phyloP scores from a whole-genome alignment of 2,113 vertebrate genomes.

The Mobula hypostoma region DNA sequence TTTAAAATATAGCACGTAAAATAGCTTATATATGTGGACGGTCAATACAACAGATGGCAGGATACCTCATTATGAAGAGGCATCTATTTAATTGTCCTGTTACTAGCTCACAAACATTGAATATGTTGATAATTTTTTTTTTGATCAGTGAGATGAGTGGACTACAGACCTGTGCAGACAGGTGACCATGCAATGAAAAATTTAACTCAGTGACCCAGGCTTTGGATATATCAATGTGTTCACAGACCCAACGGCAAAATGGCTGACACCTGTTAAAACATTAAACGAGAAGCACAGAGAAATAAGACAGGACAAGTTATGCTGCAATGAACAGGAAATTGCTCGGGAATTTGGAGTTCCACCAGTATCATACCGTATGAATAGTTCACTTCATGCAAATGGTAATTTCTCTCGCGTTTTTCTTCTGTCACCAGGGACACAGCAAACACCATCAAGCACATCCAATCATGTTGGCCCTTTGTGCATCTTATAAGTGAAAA shows the following conservation, averaged over 20 bases:
- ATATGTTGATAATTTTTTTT: not conserved
- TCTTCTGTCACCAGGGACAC: not conserved
- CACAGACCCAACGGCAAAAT: not conserved
- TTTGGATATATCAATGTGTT: not conserved
- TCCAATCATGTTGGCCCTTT: not conserved
- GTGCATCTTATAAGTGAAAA: not conserved
- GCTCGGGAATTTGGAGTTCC: not conserved
- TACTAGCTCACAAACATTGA: not conserved
- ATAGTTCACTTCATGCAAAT: not conserved
- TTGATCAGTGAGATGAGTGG: not conserved
- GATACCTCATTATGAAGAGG: no score
- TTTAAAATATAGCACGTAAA: no score
- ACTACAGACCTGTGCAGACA: not conserved
- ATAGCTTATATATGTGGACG: no score
- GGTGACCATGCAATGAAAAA: not conserved
- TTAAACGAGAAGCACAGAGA: conserved; percentile 10
- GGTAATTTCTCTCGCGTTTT: not conserved
- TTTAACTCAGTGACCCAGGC: not conserved
- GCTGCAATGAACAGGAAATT: conserved; percentile 15
- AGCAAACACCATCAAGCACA: not conserved
- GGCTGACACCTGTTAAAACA: not conserved
- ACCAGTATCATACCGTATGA: not conserved
- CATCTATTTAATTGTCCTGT: not conserved
- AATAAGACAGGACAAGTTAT: not conserved
- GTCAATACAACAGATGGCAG: no score